Base-by-base conservation (phyloP, 2,113 vertebrate genomes). In the Ovibos moschatus region DNA sequence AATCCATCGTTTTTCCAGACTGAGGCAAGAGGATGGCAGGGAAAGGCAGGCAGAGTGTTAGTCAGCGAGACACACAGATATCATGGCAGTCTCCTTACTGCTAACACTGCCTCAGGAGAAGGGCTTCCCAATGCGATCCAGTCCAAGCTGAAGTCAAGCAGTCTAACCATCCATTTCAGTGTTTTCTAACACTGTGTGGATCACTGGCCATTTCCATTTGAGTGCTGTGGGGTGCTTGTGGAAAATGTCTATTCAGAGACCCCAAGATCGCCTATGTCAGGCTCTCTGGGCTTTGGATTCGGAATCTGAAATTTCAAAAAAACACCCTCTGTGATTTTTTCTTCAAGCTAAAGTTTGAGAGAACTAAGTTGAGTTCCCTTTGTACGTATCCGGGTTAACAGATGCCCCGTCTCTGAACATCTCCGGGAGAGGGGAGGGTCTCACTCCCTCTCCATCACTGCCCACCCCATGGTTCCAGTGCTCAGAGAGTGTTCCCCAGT, bases 231-330 rank as follows among this genome's bases (percentile, higher is more conserved):
- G 25, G 13, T 87, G 7, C 78, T 87, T 62, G 21, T 95, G 21
- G 17, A 89, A 84, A 91, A 85, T 81, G 40, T 6, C 28, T 16
- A 71, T 82, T 87, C 17, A 15, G 12, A 9, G 21, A 12, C 10
- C 30, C 16, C 7, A 50, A 13, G 27, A 76, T 28, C 45, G 64
- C 30, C 14, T n/a, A 4, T 27, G 43, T 71, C 62, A 74, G 28
- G 51, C n/a, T 88, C 27, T 97, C 87, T 92, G 87, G 33, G 28
- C 71, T 94, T 85, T 13, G 58, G 16, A 19, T 64, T 88, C 3
- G 28, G 43, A 87, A 78, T 83, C 19, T 43, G 83, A 96, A 89
- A 81, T 94, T 95, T 78, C 51, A 45, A 67, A 25, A 92, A 93
- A 83, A 55, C 19, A 76, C 5, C n/a, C 10, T 79, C 64, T 60